A percentile compares a stretch with the other conserved stretches of the same genome.
Conservation (phyloP, 2,888 invertebrate genomes). For the Phengaris alcon region DNA sequence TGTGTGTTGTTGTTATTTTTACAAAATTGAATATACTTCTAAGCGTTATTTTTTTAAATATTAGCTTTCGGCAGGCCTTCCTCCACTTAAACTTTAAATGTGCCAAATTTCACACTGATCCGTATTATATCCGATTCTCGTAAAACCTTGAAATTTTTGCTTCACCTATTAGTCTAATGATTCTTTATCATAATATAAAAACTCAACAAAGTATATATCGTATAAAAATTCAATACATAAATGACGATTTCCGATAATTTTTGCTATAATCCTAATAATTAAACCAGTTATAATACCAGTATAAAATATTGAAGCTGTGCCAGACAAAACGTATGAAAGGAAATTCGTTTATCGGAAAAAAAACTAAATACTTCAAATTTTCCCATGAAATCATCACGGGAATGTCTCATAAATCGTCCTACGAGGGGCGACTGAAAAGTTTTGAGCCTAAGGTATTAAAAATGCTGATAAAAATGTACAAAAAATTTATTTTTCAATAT, state of each 20-base stretch:
- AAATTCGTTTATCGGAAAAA: not conserved
- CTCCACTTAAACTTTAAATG: too few relatives aligned
- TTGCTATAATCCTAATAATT: conserved; percentile 3
- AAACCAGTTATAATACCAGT: not conserved
- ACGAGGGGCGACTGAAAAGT: too few relatives aligned
- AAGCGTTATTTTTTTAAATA: too few relatives aligned
- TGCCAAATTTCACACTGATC: too few relatives aligned
- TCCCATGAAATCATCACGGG: not conserved
- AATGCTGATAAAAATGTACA: too few relatives aligned
- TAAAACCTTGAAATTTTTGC: too few relatives aligned
- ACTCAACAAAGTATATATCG: not conserved
- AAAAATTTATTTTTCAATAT: too few relatives aligned
- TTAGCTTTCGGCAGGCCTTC: too few relatives aligned
- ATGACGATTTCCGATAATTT: not conserved
- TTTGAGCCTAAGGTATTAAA: too few relatives aligned
- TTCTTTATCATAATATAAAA: not conserved
- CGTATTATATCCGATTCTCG: too few relatives aligned
- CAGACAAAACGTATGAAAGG: not conserved
- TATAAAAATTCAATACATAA: not conserved
- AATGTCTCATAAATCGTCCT: conserved; percentile 22
- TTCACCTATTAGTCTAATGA: not conserved
- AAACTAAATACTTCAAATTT: not conserved
- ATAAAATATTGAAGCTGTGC: not conserved
- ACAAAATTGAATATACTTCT: too few relatives aligned
- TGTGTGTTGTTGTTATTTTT: too few relatives aligned